Evolutionary conservation across 2,797 vertebrate species (phyloP), one percentile per base, ranked within the genome.

Genomic region (Apogon hyalosoma): DNA sequence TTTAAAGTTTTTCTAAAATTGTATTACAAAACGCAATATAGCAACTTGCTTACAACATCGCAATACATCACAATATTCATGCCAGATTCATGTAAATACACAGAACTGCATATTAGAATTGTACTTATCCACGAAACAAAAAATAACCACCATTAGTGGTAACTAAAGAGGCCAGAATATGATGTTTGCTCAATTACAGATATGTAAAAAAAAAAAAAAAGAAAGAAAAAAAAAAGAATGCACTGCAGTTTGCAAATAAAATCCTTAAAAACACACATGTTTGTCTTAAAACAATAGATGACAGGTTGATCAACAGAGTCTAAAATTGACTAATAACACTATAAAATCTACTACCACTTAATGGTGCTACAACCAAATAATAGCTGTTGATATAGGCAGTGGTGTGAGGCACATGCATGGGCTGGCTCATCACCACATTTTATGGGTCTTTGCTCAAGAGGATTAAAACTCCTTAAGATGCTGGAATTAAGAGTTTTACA

Each of bases 391-490:
- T 72, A 36, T 52, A 24, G 63, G 57, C 43, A 66, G 50, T 64
- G 60, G 63, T 80, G 58, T 57, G 66, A 73, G 70, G 79, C 59
- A 69, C 73, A 79, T 74, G 88, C 86, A 70, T 78, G 66, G 58
- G 48, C 66, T 69, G 62, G 63, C 71, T 80, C 69, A 87, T 91
- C 83, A 74, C 75, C 71, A 83, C 84, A 82, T 89, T 88, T 76
- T 71, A 52, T 80, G 72, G 83, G 77, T 86, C 87, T 87, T 91
- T 88, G 82, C 73, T 87, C 81, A 84, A 90, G 77, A 88, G 89
- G 90, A 93, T 94, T 93, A 92, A 71, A 81, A 74, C 63, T 78
- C 70, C 69, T 85, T 91, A 87, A 89, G 71, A 87, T 86, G 81
- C 73, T 69, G 77, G 90, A 77, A 90, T 92, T 91, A 87, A 63